phyloP scores from a whole-genome alignment of 2,888 invertebrate genomes.

The Hemistola chrysoprasaria region DNA sequence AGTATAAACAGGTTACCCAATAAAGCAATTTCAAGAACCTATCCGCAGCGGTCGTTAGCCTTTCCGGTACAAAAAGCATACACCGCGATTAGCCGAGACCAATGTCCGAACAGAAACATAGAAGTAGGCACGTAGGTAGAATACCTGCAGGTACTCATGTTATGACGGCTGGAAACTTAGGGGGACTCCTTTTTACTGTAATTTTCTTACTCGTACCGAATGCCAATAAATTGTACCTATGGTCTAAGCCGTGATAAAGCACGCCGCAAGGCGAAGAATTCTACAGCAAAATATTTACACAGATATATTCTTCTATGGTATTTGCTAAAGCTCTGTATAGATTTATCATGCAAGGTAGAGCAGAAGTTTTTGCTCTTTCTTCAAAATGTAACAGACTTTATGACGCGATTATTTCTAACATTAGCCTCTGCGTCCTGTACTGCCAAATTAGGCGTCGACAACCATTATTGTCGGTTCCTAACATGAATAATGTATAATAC shows the following conservation, averaged over 20 bases:
- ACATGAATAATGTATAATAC: no score
- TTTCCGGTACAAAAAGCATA: constrained; percentile 66
- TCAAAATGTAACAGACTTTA: no score
- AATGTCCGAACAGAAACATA: constrained; percentile 44
- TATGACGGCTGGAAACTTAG: constrained; percentile 16
- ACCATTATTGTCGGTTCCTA: neutral
- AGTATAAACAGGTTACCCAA: constrained; percentile 73
- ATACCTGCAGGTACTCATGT: constrained; percentile 16
- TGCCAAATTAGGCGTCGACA: neutral
- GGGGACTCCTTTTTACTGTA: constrained; percentile 22
- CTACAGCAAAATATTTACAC: no score
- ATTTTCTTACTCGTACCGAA: constrained; percentile 7
- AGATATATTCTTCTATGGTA: no score
- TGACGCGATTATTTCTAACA: neutral
- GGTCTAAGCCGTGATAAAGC: no score
- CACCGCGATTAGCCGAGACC: constrained; percentile 54
- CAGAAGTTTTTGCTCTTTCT: no score
- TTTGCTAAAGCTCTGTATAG: no score
- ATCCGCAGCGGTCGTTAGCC: constrained; percentile 68
- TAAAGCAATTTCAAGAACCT: constrained; percentile 74
- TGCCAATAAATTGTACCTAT: no score
- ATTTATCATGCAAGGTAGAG: no score
- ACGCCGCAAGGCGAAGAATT: no score
- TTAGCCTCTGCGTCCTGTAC: neutral
- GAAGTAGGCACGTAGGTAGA: constrained; percentile 22